Evolutionary conservation across 2,797 vertebrate species (phyloP), one percentile per base, ranked within the genome.

Genomic region (Coregonus ussuriensis): DNA sequence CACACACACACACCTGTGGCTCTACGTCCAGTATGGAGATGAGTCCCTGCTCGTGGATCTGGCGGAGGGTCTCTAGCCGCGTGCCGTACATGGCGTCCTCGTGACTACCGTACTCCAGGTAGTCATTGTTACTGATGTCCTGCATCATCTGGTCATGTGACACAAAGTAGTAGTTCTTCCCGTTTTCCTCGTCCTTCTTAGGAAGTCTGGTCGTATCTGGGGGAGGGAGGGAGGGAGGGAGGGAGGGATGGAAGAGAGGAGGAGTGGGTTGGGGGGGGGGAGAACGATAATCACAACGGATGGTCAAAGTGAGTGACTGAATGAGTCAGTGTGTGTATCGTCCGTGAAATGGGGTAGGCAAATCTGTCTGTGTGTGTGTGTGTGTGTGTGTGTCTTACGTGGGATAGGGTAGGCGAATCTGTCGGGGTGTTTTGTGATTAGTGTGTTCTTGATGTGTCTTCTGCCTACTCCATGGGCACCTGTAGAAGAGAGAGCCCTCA

Each of bases 91-190:
- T 99, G 77, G 98, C 97, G 84, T 98, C 98, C 92, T 99, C 97
- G 5, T 99, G 97, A 94, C 98, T 99, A 92, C 98, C 98, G 47
- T 99, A 99, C 93, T 99, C 98, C 94, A 99, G 94, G 93, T 99
- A 98, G 85, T 99, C 98, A 67, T 99, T 99, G 94, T 97, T 98
- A 89, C 97, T 98, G 93, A 99, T 99, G 95, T 99, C 98, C 94
- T 97, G 96, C 98, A 99, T 99, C 97, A 99, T 99, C 96, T 99
- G 98, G 90, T 99, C 98, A 75, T 99, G 97, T 77, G 97, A 97
- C 82, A 98, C 97, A 77, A 99, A 99, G 95, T 94, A 98, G 90
- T 99, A 99, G 92, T 98, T 99, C 91, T 99, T 99, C 81, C 98
- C 97, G 71, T 97, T 97, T 93, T 99, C 98, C 94, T 99, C 98